phyloP scores from a whole-genome alignment of 2,797 vertebrate genomes.

The Sebastes aleutianus region DNA sequence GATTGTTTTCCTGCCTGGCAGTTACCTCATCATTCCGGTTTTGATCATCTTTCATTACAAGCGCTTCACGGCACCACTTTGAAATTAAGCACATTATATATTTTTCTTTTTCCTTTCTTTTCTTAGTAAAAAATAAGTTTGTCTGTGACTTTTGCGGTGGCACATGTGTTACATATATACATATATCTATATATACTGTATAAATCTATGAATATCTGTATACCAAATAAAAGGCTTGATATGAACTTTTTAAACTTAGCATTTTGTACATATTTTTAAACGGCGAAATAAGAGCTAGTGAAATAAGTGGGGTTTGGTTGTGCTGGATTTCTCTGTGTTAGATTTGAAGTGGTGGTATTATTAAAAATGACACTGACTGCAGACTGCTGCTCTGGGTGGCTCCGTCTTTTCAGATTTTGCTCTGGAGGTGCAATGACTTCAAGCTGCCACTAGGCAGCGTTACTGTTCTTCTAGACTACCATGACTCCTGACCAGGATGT shows the following conservation, averaged over 20 bases:
- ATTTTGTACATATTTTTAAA: constrained; percentile 82
- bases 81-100: constrained; percentile 67
- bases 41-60: constrained; percentile 67
- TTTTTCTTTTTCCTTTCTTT: constrained; percentile 73
- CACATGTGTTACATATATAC: constrained; percentile 88
- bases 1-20: constrained; percentile 77
- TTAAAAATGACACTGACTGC: constrained; percentile 84
- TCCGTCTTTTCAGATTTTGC: background rate
- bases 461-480: constrained; percentile 6
- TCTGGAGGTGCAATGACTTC: background rate
- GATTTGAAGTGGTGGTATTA: constrained; percentile 86
- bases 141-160: constrained; percentile 88
- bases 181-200: constrained; percentile 76
- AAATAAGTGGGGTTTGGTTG: background rate
- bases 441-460: constrained; percentile 45
- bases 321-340: constrained; percentile 78
- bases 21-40: constrained; percentile 90
- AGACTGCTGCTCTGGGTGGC: constrained; percentile 65
- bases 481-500: background rate
- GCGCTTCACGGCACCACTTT: constrained; percentile 80
- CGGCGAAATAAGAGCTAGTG: constrained; percentile 69
- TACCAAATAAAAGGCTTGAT: constrained; percentile 98
- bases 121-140: constrained; percentile 85
- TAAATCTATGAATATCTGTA: constrained; percentile 81
- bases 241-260: constrained; percentile 89